Evolutionary conservation across 2,113 vertebrate genomes (phyloP), one percentile per base, ranked within the genome.

Genomic region (Elephas maximus): DNA sequence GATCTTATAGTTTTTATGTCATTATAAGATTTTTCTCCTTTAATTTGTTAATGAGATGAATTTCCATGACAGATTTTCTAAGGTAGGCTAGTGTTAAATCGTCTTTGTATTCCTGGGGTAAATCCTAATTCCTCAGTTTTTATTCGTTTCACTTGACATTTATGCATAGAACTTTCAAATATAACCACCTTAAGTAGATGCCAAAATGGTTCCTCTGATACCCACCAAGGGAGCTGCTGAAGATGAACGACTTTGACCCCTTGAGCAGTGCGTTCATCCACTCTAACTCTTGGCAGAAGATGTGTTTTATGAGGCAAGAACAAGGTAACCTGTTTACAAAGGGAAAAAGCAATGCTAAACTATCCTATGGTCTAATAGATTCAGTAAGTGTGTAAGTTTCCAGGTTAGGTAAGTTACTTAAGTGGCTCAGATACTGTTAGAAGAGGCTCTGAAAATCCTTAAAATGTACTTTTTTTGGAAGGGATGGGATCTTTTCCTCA

Each of bases 31-130:
- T 67, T 95, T 73, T 57, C 45, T 74, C 17, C 51, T 51, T 76
- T 89, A 93, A 67, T 44, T 85, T 96, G 74, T 80, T 87, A 85
- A 48, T 69, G 63, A 69, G 23, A 6, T 89, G 8, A 84, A 41
- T 88, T 76, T 69, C 1, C 77, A 26, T n/a, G 80, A 77, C 23
- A 44, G 60, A 5, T 89, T 96, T 79, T 48, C 69, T 63, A 12
- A 91, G 37, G 60, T 67, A 12, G 28, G 33, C 17, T 24, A 48
- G 17, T 62, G 21, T 79, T 67, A 62, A 94, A 7, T 67, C 26
- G 60, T 33, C 44, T 23, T 69, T 63, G 80, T 67, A 28, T 92
- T 69, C 69, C 69, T 26, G 7, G 63, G 11, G n/a, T 88, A 48
- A 77, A 37, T 81, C 37, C 41, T 81, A 15, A 89, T 89, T 82